These are phyloP conservation scores for Carduelis carduelis DNA, from an alignment of 2,797 vertebrate genomes.

Conservation along the genomic window DNA sequence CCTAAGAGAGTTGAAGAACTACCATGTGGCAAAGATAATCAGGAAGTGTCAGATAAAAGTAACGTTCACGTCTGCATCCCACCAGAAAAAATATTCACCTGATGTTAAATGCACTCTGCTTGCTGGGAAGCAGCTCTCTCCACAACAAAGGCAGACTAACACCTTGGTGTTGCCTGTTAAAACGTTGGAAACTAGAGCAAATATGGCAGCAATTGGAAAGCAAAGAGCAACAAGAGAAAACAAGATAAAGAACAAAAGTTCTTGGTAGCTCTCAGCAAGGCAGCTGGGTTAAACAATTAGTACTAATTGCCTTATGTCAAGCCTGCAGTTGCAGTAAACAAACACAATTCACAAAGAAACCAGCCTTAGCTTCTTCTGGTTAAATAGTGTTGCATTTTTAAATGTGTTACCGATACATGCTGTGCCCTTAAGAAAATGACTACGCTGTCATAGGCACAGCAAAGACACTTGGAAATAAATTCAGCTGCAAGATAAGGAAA, in stretches of 20 bases:
- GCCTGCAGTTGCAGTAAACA: slow-evolving; percentile 86
- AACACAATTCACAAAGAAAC: slow-evolving; percentile 84
- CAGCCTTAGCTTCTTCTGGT: slow-evolving; percentile 81
- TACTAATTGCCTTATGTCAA: slow-evolving; percentile 87
- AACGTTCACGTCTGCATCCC: not conserved
- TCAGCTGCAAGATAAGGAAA: slow-evolving; percentile 97
- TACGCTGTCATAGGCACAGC: slow-evolving; percentile 89
- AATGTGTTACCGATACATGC: slow-evolving; percentile 91
- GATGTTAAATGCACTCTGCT: not conserved
- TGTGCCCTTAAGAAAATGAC: slow-evolving; percentile 99
- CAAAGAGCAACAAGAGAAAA: slow-evolving; percentile 75
- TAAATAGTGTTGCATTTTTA: slow-evolving; percentile 84
- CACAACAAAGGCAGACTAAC: slow-evolving; percentile 34
- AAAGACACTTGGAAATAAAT: slow-evolving; percentile 98
- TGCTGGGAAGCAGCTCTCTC: not conserved
- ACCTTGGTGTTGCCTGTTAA: slow-evolving; percentile 53
- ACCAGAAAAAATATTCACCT: slow-evolving; percentile 45
- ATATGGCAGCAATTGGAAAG: slow-evolving; percentile 73
- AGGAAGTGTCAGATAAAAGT: slow-evolving; percentile 51
- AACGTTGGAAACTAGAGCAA: slow-evolving; percentile 60
- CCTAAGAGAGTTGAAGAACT: not conserved
- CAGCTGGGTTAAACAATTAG: slow-evolving; percentile 87
- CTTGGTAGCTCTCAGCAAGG: slow-evolving; percentile 82
- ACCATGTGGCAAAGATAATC: slow-evolving; percentile 33
- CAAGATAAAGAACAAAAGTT: slow-evolving; percentile 81